Evolutionary conservation across 2,797 vertebrate genomes (phyloP), one percentile per base, ranked within the genome.

Genomic region (Scolopax bukidnonensis): DNA sequence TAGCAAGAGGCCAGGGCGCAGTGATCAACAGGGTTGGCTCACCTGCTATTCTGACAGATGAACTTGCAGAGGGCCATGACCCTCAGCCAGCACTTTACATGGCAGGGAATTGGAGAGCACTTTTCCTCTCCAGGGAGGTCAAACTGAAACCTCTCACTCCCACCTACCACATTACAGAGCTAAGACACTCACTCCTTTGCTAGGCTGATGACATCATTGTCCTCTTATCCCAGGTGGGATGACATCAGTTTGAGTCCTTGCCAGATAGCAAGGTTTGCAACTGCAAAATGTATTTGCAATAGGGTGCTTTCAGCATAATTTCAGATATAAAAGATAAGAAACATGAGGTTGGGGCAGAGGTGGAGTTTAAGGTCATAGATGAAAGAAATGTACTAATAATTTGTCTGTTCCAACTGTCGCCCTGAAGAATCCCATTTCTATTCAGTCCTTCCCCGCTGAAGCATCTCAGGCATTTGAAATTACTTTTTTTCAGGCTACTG

Each of bases 301-400:
- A 40, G 47, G 23, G 32, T 48, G 24, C 74, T 82, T 94, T 87
- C 67, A 91, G 51, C 38, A 79, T 57, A 27, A 94, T 82, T 95
- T 90, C 83, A 82, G 41, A 88, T 57, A 76, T 17, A 53, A 64
- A 82, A 95, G 57, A 32, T 54, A 94, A 33, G 89, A 92, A 93
- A 79, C 10, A 30, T 4, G 32, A 82, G 38, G 68, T 41, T 51
- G 61, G 30, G 9, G 19, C 24, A 88, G 32, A 84, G 77, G 45
- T 63, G 43, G 63, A 75, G 14, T 71, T 87, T 74, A 88, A 87
- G 67, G 88, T 51, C 11, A 3, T 27, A 14, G 60, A 70, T 74
- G 17, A 80, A 87, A 90, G 45, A 77, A 92, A 69, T 32, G 30
- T 43, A 47, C 33, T 63, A 94, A 76, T 60, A 76, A 40, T 73